These are phyloP conservation scores for Macrochelys suwanniensis DNA, from an alignment of 2,797 vertebrate species.

Conservation along the genomic window DNA sequence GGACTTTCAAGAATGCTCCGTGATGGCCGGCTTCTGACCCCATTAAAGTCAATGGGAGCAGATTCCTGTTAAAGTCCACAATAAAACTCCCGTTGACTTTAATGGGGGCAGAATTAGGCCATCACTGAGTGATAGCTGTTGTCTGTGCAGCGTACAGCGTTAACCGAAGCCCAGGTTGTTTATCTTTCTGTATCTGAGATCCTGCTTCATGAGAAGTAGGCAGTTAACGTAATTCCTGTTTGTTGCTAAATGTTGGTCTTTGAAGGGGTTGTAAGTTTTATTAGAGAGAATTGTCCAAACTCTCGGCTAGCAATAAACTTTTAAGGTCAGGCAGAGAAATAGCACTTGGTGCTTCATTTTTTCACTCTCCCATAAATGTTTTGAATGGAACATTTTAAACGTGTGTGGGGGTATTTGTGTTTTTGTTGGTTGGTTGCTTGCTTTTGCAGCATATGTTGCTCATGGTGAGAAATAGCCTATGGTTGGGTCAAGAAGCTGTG, in stretches of 20 bases:
- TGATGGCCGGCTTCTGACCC: not conserved
- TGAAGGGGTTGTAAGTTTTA: slow-evolving; percentile 39
- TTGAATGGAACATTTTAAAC: slow-evolving; percentile 18
- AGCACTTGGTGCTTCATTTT: not conserved
- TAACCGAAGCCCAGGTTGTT: not conserved
- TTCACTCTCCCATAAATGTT: not conserved
- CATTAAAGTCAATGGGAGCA: not conserved
- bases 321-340: not conserved
- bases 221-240: slow-evolving; percentile 43
- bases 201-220: slow-evolving; percentile 33
- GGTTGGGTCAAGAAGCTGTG: not conserved
- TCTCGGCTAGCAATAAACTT: slow-evolving; percentile 50
- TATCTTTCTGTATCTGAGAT: slow-evolving; percentile 41
- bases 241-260: slow-evolving; percentile 58
- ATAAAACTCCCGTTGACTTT: not conserved
- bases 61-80: not conserved
- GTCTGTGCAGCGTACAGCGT: not conserved
- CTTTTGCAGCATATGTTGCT: not conserved
- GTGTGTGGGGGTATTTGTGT: not conserved
- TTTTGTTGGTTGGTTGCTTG: not conserved
- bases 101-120: not conserved
- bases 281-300: slow-evolving; percentile 33
- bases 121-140: not conserved
- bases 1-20: not conserved
- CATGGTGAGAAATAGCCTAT: not conserved